Evolutionary conservation across 1,140 invertebrate species (phyloP).

Genomic region (Drosophila pachea): DNA sequence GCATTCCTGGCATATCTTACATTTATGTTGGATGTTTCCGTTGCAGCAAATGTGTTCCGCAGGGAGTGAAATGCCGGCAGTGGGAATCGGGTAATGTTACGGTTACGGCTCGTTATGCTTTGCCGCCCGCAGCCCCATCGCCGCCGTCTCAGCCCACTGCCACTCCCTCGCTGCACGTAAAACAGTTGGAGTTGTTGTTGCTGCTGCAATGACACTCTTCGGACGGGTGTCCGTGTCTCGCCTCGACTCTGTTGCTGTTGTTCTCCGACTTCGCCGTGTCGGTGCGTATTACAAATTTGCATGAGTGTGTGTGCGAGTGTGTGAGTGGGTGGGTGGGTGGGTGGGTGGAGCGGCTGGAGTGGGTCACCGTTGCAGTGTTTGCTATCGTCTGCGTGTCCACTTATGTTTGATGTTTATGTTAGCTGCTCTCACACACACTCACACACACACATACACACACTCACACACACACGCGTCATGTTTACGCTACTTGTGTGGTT

Average conservation of each 20-base stretch:
- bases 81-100: conserved; percentile 70
- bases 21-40: conserved; percentile 77
- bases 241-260: conserved; percentile 55
- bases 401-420: conserved; percentile 75
- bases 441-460: background rate
- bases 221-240: conserved; percentile 28
- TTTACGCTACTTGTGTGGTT: conserved; percentile 62
- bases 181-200: conserved; percentile 13
- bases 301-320: conserved; percentile 23
- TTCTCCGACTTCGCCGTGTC: conserved; percentile 38
- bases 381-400: conserved; percentile 56
- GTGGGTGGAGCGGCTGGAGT: background rate
- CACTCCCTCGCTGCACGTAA: background rate
- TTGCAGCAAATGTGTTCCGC: conserved; percentile 66
- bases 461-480: conserved; percentile 45
- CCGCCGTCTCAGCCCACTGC: background rate
- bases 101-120: conserved; percentile 75
- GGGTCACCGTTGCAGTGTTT: background rate
- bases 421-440: conserved; percentile 45
- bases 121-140: conserved; percentile 18
- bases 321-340: conserved; percentile 14
- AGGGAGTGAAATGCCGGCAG: conserved; percentile 26
- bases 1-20: conserved; percentile 74
- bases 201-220: conserved; percentile 27
- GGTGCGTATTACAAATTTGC: conserved; percentile 37